Evolutionary conservation across 1,140 invertebrate genomes (phyloP).

Genomic region (Ceratina calcarata): DNA sequence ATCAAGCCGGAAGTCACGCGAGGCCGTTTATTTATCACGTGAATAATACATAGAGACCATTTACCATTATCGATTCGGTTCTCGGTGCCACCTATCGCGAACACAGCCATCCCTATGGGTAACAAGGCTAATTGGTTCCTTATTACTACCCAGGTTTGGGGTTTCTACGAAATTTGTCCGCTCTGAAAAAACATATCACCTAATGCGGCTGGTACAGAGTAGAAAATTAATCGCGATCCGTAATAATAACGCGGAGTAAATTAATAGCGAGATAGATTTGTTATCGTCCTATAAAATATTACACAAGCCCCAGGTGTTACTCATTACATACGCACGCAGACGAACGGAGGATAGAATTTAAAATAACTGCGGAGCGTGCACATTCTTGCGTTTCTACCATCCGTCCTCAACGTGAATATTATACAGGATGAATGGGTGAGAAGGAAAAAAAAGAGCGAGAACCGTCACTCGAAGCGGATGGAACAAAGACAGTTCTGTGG

Average conservation of each 20-base stretch:
- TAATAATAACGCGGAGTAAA: no score
- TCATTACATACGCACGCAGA: background rate
- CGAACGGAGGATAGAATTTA: background rate
- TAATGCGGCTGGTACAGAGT: no score
- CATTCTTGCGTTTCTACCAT: constrained; percentile 15
- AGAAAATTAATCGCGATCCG: no score
- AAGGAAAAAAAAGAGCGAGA: background rate
- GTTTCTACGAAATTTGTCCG: background rate
- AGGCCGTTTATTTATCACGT: constrained; percentile 38
- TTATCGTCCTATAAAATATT: no score
- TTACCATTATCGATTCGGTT: constrained; percentile 38
- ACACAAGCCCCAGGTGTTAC: no score
- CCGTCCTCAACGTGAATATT: background rate
- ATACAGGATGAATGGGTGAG: background rate
- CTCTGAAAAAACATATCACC: background rate
- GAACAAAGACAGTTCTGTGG: constrained; percentile 13
- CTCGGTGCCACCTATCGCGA: background rate
- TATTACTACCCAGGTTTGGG: background rate
- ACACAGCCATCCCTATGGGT: background rate
- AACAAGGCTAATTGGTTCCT: background rate
- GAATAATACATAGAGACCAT: constrained; percentile 17
- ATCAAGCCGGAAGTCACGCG: constrained; percentile 42
- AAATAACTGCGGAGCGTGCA: background rate
- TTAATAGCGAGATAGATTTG: no score
- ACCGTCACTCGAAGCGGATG: background rate